Base-by-base conservation (phyloP, 2,113 vertebrate genomes). In the Tapirus terrestris region DNA sequence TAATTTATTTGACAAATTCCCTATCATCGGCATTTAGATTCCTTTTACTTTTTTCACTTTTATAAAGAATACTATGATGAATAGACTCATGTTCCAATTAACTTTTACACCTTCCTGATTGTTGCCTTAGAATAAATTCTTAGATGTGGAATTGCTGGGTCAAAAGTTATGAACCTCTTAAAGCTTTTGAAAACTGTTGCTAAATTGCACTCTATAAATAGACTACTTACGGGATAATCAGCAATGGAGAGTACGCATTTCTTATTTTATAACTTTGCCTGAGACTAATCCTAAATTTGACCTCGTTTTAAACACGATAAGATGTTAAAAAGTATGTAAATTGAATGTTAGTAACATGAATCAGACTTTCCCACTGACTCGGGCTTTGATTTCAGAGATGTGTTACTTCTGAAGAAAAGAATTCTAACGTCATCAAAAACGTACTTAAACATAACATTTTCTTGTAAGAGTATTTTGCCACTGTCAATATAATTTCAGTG, bases 81-180 rank as follows among this genome's bases (percentile, higher is more conserved):
- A 82, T 12, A 86, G 88, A 29, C 25, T 77, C 33, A 88, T 29
- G 92, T 6, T 75, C 9, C 1, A 81, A 33, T 56, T 86, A 80
- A 63, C 56, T 82, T 90, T 96, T 76, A 91, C 1, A 25, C 36
- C 31, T 86, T 82, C 43, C 14, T 87, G 20, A 77, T 63, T 90
- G 75, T 65, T 87, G 53, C 21, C 17, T 89, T 92, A 91, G 45
- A 85, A 89, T 73, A 88, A 88, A 92, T 89, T 93, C 84, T 94
- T 86, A 25, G 10, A 81, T 65, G 17, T 82, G 56, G 36, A 92
- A 92, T 76, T 85, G 80, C 31, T 96, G 53, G 29, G 67, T 76
- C 75, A 81, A 95, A 96, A 96, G 80, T 91, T 89, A 76, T 77
- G n/a, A 97, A 92, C 11, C 29, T 83, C 73, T 93, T 87, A 92